phyloP scores from a whole-genome alignment of 2,888 invertebrate species.

The Cheilosia grossa region DNA sequence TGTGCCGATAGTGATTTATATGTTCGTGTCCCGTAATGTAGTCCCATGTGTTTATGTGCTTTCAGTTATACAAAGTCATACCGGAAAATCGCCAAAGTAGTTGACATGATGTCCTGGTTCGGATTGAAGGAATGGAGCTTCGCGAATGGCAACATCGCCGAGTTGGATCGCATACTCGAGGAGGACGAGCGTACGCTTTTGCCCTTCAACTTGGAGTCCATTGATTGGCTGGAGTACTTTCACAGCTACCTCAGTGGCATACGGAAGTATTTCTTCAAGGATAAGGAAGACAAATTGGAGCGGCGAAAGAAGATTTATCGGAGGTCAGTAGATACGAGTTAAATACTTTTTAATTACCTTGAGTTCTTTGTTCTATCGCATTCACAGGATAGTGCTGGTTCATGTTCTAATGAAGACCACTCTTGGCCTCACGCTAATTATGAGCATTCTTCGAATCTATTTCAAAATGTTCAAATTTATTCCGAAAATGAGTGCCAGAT shows the following conservation, averaged over 20 bases:
- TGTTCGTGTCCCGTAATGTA: conserved; percentile 32
- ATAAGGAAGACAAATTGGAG: conserved; percentile 84
- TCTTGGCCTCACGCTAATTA: conserved; percentile 81
- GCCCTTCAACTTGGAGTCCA: conserved; percentile 86
- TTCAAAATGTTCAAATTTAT: conserved; percentile 80
- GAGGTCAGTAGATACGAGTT: conserved; percentile 78
- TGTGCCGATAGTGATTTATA: conserved; percentile 69
- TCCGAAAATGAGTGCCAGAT: conserved; percentile 76
- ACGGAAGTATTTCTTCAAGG: conserved; percentile 88
- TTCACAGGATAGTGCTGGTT: conserved; percentile 79
- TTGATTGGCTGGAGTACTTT: conserved; percentile 88
- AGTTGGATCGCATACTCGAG: conserved; percentile 80
- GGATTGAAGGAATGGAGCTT: conserved; percentile 83
- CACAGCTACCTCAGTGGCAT: conserved; percentile 88
- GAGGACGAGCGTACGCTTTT: conserved; percentile 78
- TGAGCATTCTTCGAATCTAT: conserved; percentile 80
- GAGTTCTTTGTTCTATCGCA: conserved; percentile 47
- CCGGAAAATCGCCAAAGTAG: conserved; percentile 81
- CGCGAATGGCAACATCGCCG: conserved; percentile 81
- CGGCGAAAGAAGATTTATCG: conserved; percentile 81
- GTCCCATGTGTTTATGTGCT: conserved; percentile 22
- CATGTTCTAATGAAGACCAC: conserved; percentile 81
- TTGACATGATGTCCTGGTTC: conserved; percentile 83
- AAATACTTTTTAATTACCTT: conserved; percentile 80
- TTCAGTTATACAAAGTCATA: conserved; percentile 81